Evolutionary conservation across 2,113 vertebrate species (phyloP), one percentile per base, ranked within the genome.

Genomic region (Chionomys nivalis): DNA sequence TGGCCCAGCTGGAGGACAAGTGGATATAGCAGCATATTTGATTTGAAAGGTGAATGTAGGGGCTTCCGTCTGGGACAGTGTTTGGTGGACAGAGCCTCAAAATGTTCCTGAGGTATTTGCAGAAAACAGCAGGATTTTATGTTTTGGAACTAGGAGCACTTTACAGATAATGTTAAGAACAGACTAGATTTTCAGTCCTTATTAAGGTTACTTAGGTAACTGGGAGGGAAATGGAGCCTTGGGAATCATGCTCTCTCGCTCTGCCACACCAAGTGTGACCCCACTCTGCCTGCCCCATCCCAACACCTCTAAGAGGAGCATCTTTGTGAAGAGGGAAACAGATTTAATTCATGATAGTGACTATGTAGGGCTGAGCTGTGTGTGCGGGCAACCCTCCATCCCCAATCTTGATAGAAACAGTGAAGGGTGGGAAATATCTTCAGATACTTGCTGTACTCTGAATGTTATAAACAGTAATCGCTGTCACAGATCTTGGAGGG

Each of bases 391-490:
- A 6, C 58, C 63, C 24, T 65, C 23, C 63, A 65, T 10, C 63
- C 17, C 63, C 21, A 24, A 26, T 26, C 63, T 24, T 26, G 2
- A 26, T 26, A 92, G 92, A 92, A 82, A 98, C 88, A 98, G 14
- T 90, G 97, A 95, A 97, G 94, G 0, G 95, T 70, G 95, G 96
- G 96, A 97, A 97, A 92, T 96, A 0, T 96, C 94, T 96, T 85
- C 95, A 91, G 98, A 98, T 97, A 97, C 95, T 83, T 91, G 97
- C 98, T 98, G 58, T 98, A 97, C 98, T 98, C 98, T 98, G 98
- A 98, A 98, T 98, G 98, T 98, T 98, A 98, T 98, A 99, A 99
- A 98, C 92, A 76, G 90, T 95, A 97, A 96, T 91, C 96, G 96
- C 0, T 94, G 93, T 97, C 97, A 98, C 98, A 98, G 98, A 98